Evolutionary conservation across 2,888 invertebrate genomes (phyloP).

Genomic region (Acanthacorydalis orientalis): DNA sequence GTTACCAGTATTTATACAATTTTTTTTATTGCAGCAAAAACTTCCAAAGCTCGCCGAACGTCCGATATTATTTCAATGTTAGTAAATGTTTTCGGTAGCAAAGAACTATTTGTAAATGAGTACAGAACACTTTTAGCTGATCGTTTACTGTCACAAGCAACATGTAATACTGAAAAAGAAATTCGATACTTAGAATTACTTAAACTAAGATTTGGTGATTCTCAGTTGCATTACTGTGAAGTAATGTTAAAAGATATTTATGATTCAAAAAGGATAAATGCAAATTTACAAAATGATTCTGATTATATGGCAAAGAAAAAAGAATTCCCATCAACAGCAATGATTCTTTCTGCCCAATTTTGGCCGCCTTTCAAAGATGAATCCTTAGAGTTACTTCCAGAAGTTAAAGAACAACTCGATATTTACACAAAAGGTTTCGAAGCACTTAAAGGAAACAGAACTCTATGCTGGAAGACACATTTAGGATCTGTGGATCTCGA

Average conservation of each 20-base stretch:
- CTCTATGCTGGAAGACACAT: conserved; percentile 86
- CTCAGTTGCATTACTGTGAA: conserved; percentile 92
- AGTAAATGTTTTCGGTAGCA: conserved; percentile 95
- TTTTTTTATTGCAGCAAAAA: conserved; percentile 27
- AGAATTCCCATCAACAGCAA: conserved; percentile 54
- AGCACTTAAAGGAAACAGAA: conserved; percentile 78
- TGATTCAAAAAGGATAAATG: conserved; percentile 87
- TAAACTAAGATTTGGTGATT: conserved; percentile 88
- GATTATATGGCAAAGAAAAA: conserved; percentile 31
- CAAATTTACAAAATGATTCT: conserved; percentile 60
- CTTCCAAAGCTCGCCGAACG: conserved; percentile 40
- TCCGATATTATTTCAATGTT: conserved; percentile 96
- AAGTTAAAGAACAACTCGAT: conserved; percentile 64
- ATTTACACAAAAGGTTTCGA: conserved; percentile 83
- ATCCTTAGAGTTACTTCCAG: conserved; percentile 67
- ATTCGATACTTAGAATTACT: conserved; percentile 83
- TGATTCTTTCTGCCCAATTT: conserved; percentile 95
- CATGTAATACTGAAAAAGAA: conserved; percentile 80
- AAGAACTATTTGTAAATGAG: conserved; percentile 95
- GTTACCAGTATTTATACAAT: not conserved
- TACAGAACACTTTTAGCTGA: conserved; percentile 89
- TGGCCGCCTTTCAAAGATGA: conserved; percentile 97
- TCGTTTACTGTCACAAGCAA: conserved; percentile 62
- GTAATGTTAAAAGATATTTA: conserved; percentile 97
- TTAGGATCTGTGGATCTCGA: conserved; percentile 82